Conservation (phyloP, 2,797 vertebrate species). For the Gadopsis marmoratus region DNA sequence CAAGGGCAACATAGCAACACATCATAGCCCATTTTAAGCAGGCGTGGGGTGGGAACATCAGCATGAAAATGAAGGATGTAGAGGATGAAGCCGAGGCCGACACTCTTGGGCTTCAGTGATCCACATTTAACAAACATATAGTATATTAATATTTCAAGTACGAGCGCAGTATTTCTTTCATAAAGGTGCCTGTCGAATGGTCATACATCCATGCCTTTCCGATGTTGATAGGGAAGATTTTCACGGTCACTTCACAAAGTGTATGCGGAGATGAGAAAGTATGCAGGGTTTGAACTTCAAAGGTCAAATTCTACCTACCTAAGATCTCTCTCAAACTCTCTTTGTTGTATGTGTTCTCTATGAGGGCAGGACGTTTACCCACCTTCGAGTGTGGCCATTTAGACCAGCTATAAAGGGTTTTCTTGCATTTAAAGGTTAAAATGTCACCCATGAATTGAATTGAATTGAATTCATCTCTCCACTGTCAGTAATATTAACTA, state of each 20-base stretch:
- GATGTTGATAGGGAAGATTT: neutral
- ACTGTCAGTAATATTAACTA: neutral
- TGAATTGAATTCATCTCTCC: neutral
- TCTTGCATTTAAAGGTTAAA: neutral
- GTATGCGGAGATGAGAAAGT: neutral
- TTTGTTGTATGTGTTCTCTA: too few relatives aligned
- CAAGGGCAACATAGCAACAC: too few relatives aligned
- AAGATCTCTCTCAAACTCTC: too few relatives aligned
- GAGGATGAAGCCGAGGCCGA: neutral
- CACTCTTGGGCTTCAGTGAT: neutral
- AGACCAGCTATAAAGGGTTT: neutral
- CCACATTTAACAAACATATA: neutral
- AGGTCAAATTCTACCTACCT: too few relatives aligned
- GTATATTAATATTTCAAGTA: neutral
- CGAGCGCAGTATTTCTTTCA: neutral
- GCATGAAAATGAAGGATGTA: neutral
- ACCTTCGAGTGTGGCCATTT: neutral
- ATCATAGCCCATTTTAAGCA: neutral
- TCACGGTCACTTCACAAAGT: neutral
- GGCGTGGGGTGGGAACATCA: neutral
- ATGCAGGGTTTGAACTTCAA: neutral
- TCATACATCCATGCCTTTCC: neutral
- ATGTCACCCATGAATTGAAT: too few relatives aligned
- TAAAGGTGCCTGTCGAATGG: neutral
- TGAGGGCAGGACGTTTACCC: neutral